Evolutionary conservation across 2,113 vertebrate species (phyloP).

Genomic region (Spea multiplicata): DNA sequence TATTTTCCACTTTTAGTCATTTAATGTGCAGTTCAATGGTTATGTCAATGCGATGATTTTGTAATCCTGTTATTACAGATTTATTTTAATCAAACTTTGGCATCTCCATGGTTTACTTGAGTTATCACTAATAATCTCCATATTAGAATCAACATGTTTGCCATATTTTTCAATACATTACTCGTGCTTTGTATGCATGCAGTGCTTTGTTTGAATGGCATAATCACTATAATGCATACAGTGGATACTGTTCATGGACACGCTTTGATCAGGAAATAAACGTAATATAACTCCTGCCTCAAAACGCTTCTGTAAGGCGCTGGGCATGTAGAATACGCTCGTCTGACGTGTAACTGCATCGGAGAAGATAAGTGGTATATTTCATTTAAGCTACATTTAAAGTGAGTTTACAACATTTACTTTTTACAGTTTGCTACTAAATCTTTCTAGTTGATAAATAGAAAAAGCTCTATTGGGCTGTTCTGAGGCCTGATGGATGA

Average conservation of each 20-base stretch:
- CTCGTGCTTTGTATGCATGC: neutral
- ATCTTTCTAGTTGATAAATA: too few relatives aligned
- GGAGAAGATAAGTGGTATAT: too few relatives aligned
- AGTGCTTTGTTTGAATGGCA: conserved; percentile 23
- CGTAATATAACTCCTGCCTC: conserved; percentile 1
- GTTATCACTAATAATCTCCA: conserved; percentile 22
- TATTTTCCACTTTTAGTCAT: conserved; percentile 6
- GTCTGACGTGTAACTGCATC: too few relatives aligned
- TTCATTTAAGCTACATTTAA: too few relatives aligned
- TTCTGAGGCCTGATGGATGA: too few relatives aligned
- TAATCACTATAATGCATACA: conserved; percentile 7
- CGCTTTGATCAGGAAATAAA: conserved; percentile 19
- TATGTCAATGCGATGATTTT: conserved; percentile 28
- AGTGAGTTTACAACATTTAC: too few relatives aligned
- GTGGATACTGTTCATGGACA: conserved; percentile 11
- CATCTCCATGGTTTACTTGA: conserved; percentile 8
- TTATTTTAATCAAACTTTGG: conserved; percentile 1
- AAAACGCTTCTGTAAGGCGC: too few relatives aligned
- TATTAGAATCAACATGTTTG: conserved; percentile 10
- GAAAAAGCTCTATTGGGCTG: too few relatives aligned
- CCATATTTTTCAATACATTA: conserved; percentile 25
- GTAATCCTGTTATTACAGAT: conserved; percentile 27
- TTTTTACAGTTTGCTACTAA: too few relatives aligned
- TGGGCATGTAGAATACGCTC: too few relatives aligned
- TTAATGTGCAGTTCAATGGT: conserved; percentile 31